phyloP scores from a whole-genome alignment of 1,140 invertebrate genomes.

The Fopius arisanus region DNA sequence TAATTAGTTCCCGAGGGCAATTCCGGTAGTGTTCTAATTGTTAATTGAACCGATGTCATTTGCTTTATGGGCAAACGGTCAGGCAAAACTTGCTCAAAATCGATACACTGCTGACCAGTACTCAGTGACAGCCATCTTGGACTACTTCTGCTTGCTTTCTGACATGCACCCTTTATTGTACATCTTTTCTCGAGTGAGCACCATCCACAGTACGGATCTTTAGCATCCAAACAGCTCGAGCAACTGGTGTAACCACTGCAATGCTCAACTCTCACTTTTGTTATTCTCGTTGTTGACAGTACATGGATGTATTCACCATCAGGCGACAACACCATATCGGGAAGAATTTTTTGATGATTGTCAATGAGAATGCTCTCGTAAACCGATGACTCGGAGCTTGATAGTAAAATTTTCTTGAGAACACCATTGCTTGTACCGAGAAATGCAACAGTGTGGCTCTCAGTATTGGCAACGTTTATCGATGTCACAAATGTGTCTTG shows the following conservation, averaged over 20 bases:
- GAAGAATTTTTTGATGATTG: conserved; percentile 76
- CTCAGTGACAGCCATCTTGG: conserved; percentile 92
- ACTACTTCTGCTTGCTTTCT: conserved; percentile 87
- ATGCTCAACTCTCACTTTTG: conserved; percentile 91
- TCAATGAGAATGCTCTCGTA: conserved; percentile 83
- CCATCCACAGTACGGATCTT: conserved; percentile 98
- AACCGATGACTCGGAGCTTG: conserved; percentile 71
- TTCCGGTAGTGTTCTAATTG: conserved; percentile 89
- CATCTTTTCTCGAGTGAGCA: conserved; percentile 95
- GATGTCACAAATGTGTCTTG: conserved; percentile 83
- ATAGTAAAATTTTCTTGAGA: conserved; percentile 83
- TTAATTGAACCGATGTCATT: conserved; percentile 83
- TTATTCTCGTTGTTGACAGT: conserved; percentile 77
- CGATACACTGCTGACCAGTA: conserved; percentile 92
- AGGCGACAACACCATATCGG: conserved; percentile 83
- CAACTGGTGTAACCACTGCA: conserved; percentile 91
- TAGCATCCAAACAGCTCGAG: conserved; percentile 86
- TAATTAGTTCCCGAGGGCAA: conserved; percentile 89
- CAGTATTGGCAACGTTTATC: conserved; percentile 82
- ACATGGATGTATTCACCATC: conserved; percentile 79
- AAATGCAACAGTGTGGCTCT: conserved; percentile 91
- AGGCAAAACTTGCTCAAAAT: conserved; percentile 91
- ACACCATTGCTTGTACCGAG: conserved; percentile 81
- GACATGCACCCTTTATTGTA: conserved; percentile 85
- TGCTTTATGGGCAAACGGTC: conserved; percentile 89